Base-by-base conservation (phyloP, 2,113 vertebrate species). In the Perca fluviatilis region DNA sequence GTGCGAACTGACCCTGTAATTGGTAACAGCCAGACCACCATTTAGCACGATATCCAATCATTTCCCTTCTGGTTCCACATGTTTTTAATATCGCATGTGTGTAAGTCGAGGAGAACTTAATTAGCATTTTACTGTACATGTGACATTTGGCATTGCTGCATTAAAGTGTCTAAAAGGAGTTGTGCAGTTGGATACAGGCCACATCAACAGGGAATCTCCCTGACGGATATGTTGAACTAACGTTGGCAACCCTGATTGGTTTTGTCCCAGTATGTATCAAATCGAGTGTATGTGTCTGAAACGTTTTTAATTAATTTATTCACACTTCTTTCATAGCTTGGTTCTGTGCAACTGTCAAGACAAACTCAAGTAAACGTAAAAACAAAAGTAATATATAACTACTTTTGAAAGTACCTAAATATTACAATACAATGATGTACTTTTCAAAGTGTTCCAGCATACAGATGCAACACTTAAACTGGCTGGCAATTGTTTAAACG, bases 401-500 rank as follows among this genome's bases (percentile, higher is more conserved):
- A 9, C 9, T 40, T 40, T 43, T 43, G 10, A 11, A 43, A 43
- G 40, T 11, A 43, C 10, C 40, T 43, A 43, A 43, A 43, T 43
- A 43, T 43, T 43, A 43, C 40, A 43, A 43, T 43, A 43, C 40
- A 11, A 11, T 11, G 0, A 43, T 43, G 40, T 43, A 10, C 10
- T 43, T 54, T 36, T 53, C 15, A n/a, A 54, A 36, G 56, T 50
- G 57, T 30, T 13, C 8, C 19, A 11, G 6, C 11, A n/a, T 40
- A 16, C 54, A 16, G 8, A 12, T 57, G 2, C 56, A 16, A 3
- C 58, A 46, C 54, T 46, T 10, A 53, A 67, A 49, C 67, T 53
- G 60, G 10, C 19, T 3, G 5, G 40, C 23, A 69, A 47, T 33
- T 73, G 82, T 71, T 73, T 51, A 65, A 43, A 61, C 11, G 46